phyloP scores from a whole-genome alignment of 1,140 invertebrate species.

The Zaprionus ornatus region DNA sequence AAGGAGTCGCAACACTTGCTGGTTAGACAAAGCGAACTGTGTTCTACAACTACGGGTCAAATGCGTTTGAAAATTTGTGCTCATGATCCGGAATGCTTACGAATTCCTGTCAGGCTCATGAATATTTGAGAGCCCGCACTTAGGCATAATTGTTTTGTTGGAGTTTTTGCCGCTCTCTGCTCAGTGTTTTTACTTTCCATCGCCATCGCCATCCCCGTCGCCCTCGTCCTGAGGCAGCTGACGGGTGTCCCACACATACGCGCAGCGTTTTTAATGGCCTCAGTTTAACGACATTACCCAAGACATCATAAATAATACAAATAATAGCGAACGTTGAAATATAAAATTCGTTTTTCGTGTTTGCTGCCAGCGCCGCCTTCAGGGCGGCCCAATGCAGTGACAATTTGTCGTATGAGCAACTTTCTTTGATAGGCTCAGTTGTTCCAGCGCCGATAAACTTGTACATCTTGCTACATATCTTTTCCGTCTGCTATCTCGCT shows the following conservation, averaged over 20 bases:
- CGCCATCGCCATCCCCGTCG: not conserved
- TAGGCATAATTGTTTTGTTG: constrained; percentile 74
- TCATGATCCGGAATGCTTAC: not conserved
- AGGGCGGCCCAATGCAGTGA: constrained; percentile 23
- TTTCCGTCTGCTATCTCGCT: not conserved
- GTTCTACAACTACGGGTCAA: constrained; percentile 21
- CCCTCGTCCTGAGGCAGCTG: constrained; percentile 44
- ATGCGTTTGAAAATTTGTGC: constrained; percentile 6
- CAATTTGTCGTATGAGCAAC: constrained; percentile 79
- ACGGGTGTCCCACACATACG: constrained; percentile 57
- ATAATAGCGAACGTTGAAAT: constrained; percentile 70
- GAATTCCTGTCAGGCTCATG: constrained; percentile 50
- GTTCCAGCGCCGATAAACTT: constrained; percentile 61
- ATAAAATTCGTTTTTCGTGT: constrained; percentile 62
- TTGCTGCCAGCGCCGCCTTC: constrained; percentile 6
- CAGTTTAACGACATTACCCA: constrained; percentile 71
- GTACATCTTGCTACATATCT: constrained; percentile 5
- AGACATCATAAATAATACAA: constrained; percentile 76
- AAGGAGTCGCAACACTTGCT: not conserved
- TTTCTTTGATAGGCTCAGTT: constrained; percentile 69
- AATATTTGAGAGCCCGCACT: constrained; percentile 71
- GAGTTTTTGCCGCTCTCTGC: constrained; percentile 12
- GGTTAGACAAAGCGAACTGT: not conserved
- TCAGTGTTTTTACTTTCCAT: constrained; percentile 17
- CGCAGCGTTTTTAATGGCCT: constrained; percentile 62